Conservation (phyloP, 2,888 invertebrate genomes). For the Omphaloscelis lunosa region DNA sequence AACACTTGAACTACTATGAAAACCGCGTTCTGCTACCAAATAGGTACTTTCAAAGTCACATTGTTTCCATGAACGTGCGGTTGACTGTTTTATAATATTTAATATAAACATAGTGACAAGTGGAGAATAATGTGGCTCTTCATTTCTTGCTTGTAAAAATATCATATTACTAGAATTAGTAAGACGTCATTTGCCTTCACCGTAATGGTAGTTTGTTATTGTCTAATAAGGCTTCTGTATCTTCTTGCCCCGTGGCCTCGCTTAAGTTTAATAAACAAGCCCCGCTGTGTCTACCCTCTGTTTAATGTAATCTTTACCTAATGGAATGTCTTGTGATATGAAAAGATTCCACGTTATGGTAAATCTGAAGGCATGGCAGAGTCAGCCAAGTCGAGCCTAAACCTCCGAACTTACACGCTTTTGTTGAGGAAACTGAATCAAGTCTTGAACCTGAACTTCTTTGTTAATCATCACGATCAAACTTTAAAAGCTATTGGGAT, state of each 20-base stretch:
- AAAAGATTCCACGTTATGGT: constrained; percentile 36
- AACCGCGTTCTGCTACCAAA: no score
- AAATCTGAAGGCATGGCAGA: constrained; percentile 4
- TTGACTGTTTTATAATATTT: no score
- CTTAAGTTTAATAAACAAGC: constrained; percentile 44
- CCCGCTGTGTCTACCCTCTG: constrained; percentile 9
- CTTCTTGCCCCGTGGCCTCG: neutral
- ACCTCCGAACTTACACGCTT: neutral
- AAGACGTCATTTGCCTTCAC: neutral
- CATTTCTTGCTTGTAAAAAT: neutral
- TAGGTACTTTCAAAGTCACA: no score
- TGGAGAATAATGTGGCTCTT: neutral
- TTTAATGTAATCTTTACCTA: constrained; percentile 33
- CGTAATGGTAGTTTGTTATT: neutral
- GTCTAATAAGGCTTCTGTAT: constrained; percentile 12
- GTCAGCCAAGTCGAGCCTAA: constrained; percentile 1
- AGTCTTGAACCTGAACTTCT: neutral
- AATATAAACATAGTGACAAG: neutral
- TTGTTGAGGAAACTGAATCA: neutral
- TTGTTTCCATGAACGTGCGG: no score
- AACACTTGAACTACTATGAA: no score
- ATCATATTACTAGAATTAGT: neutral
- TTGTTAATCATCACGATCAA: neutral
- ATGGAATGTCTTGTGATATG: constrained; percentile 38
- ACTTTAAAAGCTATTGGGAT: neutral